Evolutionary conservation across 2,797 vertebrate genomes (phyloP).

Genomic region (Hemibagrus guttatus): DNA sequence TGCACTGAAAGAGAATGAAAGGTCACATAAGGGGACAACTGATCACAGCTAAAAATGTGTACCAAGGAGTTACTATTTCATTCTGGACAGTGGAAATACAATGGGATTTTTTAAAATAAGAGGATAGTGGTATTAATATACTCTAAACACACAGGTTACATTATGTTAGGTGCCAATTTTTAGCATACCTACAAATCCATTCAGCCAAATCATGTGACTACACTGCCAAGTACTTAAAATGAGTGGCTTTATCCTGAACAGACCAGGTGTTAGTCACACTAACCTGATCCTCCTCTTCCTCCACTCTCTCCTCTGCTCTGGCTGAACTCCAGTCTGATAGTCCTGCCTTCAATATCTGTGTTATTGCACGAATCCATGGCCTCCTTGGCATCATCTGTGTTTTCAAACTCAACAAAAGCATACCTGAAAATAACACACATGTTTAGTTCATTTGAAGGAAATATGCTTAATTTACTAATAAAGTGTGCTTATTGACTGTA

Average conservation of each 20-base stretch:
- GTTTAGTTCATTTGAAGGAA: not conserved
- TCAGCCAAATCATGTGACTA: not conserved
- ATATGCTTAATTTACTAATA: not conserved
- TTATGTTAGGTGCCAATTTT: not conserved
- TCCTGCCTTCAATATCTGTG: conserved; percentile 90
- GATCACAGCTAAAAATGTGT: not conserved
- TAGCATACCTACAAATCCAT: not conserved
- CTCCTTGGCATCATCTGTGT: conserved; percentile 87
- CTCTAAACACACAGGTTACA: too few species aligned
- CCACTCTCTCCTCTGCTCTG: conserved; percentile 67
- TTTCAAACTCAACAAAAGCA: conserved; percentile 91
- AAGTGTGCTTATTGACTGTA: not conserved
- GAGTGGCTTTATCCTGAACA: not conserved
- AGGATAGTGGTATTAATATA: not conserved
- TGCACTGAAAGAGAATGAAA: not conserved
- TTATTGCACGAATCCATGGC: conserved; percentile 88
- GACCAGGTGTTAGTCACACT: conserved; percentile 41
- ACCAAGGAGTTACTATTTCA: not conserved
- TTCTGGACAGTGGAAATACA: not conserved
- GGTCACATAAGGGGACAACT: not conserved
- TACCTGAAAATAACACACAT: conserved; percentile 70
- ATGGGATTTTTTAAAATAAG: not conserved
- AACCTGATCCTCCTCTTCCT: conserved; percentile 80
- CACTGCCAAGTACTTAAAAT: not conserved
- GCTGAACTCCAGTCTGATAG: conserved; percentile 86